These are phyloP conservation scores for Theretra japonica DNA, from an alignment of 2,888 invertebrate species.

Conservation along the genomic window DNA sequence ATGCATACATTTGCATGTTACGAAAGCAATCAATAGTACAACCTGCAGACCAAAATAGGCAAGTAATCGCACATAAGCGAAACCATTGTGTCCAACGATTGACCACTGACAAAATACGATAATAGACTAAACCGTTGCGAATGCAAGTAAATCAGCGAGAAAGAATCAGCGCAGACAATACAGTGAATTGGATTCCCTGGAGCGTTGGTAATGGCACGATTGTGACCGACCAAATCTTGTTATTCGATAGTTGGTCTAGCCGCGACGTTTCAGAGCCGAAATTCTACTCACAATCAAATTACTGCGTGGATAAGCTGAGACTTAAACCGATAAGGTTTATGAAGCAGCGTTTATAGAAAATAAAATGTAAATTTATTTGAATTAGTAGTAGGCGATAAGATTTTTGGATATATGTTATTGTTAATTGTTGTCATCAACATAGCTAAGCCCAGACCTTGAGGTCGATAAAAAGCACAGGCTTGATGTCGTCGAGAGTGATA, in stretches of 20 bases:
- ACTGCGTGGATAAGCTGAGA: slow-evolving; percentile 3
- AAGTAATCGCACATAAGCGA: background rate
- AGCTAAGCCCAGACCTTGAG: too few species aligned
- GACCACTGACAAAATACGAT: background rate
- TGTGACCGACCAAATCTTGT: slow-evolving; percentile 64
- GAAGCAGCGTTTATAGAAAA: background rate
- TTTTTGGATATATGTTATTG: too few species aligned
- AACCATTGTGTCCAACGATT: background rate
- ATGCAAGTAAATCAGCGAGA: slow-evolving; percentile 49
- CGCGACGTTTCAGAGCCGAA: slow-evolving; percentile 1
- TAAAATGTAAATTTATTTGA: background rate
- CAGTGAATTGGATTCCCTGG: slow-evolving; percentile 59
- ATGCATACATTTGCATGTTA: background rate
- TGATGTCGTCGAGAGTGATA: too few species aligned
- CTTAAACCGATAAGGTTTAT: background rate
- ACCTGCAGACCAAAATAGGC: background rate
- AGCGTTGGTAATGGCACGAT: slow-evolving; percentile 62
- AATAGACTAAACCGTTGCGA: slow-evolving; percentile 36
- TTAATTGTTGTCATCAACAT: too few species aligned
- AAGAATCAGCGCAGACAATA: slow-evolving; percentile 49
- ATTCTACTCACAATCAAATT: slow-evolving; percentile 13
- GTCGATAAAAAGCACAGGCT: too few species aligned
- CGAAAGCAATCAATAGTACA: background rate
- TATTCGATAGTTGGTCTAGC: slow-evolving; percentile 51
- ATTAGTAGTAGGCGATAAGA: too few species aligned